Conservation (phyloP, 2,797 vertebrate species). For the Neopelma chrysocephalum region DNA sequence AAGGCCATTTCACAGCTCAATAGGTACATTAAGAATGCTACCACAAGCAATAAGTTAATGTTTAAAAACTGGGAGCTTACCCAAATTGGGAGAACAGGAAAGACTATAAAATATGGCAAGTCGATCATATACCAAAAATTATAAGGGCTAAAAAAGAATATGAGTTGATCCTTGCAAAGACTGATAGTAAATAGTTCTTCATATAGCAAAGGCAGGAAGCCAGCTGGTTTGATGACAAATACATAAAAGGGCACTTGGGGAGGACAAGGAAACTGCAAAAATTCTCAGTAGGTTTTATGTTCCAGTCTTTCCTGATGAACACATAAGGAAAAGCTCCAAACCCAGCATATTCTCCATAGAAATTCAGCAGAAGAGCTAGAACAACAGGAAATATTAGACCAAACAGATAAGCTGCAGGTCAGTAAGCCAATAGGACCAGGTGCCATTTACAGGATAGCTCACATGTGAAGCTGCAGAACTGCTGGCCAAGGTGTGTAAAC, state of each 20-base stretch:
- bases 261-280: conserved; percentile 7
- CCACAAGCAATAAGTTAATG: not conserved
- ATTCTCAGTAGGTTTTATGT: not conserved
- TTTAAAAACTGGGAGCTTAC: not conserved
- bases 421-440: not conserved
- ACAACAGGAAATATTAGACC: not conserved
- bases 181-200: not conserved
- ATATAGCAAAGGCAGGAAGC: conserved; percentile 14
- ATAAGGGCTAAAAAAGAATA: not conserved
- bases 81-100: not conserved
- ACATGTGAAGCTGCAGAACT: not conserved
- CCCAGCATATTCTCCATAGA: not conserved
- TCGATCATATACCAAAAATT: not conserved
- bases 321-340: not conserved
- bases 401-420: not conserved
- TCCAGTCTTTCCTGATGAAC: not conserved
- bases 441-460: not conserved
- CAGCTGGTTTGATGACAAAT: not conserved
- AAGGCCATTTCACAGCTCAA: not conserved
- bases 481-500: not conserved
- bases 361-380: not conserved
- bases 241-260: not conserved
- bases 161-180: not conserved
- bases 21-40: not conserved
- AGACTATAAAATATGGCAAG: not conserved